Conservation (phyloP, 1,140 invertebrate genomes). For the Eurosta solidaginis region DNA sequence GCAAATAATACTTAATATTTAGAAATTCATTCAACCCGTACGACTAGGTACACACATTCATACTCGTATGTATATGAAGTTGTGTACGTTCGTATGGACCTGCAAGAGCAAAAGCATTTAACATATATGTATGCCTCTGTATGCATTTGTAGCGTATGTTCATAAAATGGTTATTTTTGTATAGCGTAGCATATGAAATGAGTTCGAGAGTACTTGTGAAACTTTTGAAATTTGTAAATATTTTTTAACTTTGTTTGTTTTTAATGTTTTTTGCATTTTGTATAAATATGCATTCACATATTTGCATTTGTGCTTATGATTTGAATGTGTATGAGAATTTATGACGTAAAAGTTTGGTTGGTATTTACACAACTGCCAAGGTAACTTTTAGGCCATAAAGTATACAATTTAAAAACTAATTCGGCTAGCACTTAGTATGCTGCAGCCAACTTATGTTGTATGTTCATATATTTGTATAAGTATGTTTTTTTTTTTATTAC, state of each 20-base stretch:
- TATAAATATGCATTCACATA: background rate
- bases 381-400: background rate
- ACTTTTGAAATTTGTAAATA: conserved; percentile 6
- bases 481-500: no score
- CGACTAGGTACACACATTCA: no score
- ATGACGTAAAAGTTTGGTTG: background rate
- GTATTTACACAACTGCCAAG: conserved; percentile 15
- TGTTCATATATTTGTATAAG: no score
- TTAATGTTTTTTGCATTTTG: background rate
- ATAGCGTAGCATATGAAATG: background rate
- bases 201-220: background rate
- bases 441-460: no score
- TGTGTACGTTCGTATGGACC: background rate
- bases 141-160: background rate
- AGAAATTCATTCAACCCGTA: background rate
- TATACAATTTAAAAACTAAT: conserved; percentile 1
- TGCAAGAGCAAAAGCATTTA: background rate
- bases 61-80: no score
- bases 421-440: background rate
- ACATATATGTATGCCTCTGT: background rate
- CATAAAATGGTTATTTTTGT: background rate
- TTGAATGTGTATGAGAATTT: background rate
- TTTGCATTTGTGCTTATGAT: no score
- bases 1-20: background rate
- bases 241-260: background rate